Base-by-base conservation (phyloP, 2,888 invertebrate genomes). In the Hedychridium roseum region DNA sequence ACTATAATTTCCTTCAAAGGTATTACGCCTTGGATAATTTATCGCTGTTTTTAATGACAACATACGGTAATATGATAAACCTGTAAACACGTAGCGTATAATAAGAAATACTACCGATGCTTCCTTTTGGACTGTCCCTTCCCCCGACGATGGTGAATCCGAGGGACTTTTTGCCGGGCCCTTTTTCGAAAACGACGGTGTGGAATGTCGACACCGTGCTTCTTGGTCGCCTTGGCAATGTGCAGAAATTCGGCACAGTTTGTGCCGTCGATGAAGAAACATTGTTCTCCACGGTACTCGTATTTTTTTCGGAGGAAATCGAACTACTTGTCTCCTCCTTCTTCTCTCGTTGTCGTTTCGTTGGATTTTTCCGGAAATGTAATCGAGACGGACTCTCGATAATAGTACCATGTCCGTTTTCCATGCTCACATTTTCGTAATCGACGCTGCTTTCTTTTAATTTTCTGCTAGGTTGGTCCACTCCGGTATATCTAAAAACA, bases 81-180 rank as follows among this genome's bases (percentile, higher is more conserved):
- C n/a, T n/a, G n/a, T n/a, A n/a, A n/a, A n/a, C n/a, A n/a, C n/a
- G n/a, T n/a, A n/a, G n/a, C n/a, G n/a, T n/a, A n/a, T n/a, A n/a
- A n/a, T n/a, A n/a, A n/a, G n/a, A n/a, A n/a, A n/a, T n/a, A n/a
- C n/a, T 61, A 78, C 78, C 92, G 73, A 92, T 85, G 54, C 89
- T 89, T 46, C 92, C 92, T 74, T 90, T 86, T 1, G 91, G 90
- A 23, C 92, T 91, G 75, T 94, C 93, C 48, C 88, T 84, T 35
- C 93, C 93, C 30, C 93, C 94, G 2, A 93, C 93, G 62, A 94
- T 92, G 7, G 92, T 92, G 75, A 94, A 94, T n/a, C 93, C 93
- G 21, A 93, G 82, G 0, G 90, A 89, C 79, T 91, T 92, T 73
- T 89, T 90, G 1, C 91, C 90, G 5, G 86, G 85, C 1, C 92